phyloP scores from a whole-genome alignment of 1,140 invertebrate genomes.

The Caenorhabditis brenneri region DNA sequence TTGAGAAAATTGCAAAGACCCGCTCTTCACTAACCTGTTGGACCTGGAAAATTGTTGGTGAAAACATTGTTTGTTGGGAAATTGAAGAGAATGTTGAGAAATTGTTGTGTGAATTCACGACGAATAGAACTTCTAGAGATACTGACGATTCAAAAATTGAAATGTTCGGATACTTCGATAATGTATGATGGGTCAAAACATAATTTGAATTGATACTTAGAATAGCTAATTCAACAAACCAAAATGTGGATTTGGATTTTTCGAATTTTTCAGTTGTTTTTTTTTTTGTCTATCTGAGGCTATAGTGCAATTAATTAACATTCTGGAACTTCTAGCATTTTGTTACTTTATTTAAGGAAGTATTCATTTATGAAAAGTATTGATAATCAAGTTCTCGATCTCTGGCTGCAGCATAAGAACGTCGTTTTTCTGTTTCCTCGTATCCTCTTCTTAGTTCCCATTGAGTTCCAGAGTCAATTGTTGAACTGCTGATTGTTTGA shows the following conservation, averaged over 20 bases:
- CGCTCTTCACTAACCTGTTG: not conserved
- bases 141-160: no score
- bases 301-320: no score
- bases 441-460: constrained; percentile 24
- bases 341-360: not conserved
- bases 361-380: not conserved
- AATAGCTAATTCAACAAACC: no score
- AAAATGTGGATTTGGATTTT: no score
- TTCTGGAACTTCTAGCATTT: no score
- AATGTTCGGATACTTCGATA: no score
- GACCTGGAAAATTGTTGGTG: not conserved
- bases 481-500: constrained; percentile 34
- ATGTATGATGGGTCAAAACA: no score
- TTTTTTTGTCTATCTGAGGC: no score
- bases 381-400: constrained; percentile 32
- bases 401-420: constrained; percentile 22
- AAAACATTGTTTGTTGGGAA: not conserved
- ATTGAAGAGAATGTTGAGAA: not conserved
- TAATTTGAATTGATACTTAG: no score
- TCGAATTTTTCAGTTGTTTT: no score
- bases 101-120: not conserved
- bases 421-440: not conserved
- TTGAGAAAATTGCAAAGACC: constrained; percentile 21
- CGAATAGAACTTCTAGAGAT: no score
- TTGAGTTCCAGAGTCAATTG: constrained; percentile 37